phyloP scores from a whole-genome alignment of 2,797 vertebrate genomes.

The Sebastes baramenuke region DNA sequence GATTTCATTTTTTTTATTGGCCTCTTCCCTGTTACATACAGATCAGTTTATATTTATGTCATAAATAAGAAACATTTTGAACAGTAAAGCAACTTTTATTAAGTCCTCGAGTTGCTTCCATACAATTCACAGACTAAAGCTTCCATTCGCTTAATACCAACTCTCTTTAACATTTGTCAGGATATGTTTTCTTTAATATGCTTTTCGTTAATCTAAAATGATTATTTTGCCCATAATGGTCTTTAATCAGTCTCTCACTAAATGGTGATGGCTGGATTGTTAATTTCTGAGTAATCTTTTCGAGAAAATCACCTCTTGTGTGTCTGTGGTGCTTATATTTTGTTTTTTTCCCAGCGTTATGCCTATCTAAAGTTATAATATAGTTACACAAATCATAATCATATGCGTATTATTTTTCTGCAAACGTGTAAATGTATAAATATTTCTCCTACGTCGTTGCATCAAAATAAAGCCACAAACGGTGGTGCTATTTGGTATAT shows the following conservation, averaged over 20 bases:
- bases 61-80: neutral
- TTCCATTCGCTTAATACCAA: neutral
- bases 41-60: neutral
- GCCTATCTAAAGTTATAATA: neutral
- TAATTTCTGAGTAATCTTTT: rapidly evolving
- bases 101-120: neutral
- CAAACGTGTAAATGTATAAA: neutral
- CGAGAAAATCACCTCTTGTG: neutral
- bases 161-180: neutral
- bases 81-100: neutral
- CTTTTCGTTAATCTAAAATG: neutral
- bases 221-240: neutral
- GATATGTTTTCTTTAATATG: neutral
- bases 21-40: neutral
- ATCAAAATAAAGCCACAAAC: neutral
- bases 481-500: neutral
- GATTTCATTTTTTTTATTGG: neutral
- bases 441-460: neutral
- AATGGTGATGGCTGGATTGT: neutral
- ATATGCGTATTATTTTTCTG: neutral
- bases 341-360: neutral
- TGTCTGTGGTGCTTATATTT: neutral
- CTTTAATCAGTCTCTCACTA: neutral
- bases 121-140: neutral
- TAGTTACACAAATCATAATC: neutral